Evolutionary conservation across 2,888 invertebrate genomes (phyloP).

Genomic region (Chrysolina americana): DNA sequence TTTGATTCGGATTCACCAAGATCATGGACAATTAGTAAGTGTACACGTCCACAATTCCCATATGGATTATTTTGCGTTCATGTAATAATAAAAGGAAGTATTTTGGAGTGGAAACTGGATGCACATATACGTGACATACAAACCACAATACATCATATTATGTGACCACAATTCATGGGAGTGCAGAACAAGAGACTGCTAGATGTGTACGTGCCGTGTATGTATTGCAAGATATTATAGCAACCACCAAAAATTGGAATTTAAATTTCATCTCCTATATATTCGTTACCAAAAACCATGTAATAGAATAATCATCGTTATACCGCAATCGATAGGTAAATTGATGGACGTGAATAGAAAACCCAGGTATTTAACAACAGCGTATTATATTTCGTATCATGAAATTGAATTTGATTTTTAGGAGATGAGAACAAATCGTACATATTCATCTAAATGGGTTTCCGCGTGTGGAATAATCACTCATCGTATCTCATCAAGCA

Average conservation of each 20-base stretch:
- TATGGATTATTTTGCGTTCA: slow-evolving; percentile 2
- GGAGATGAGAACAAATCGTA: background rate
- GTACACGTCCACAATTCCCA: background rate
- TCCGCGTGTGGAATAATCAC: too few relatives aligned
- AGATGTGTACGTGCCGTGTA: slow-evolving; percentile 30
- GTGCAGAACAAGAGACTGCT: slow-evolving; percentile 31
- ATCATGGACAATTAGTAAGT: background rate
- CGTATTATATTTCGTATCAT: too few relatives aligned
- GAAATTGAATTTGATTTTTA: background rate
- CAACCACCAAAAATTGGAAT: background rate
- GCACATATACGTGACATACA: slow-evolving; percentile 51
- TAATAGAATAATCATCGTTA: background rate
- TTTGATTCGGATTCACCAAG: background rate
- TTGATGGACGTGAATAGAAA: background rate
- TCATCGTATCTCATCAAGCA: too few relatives aligned
- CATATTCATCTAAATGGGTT: background rate
- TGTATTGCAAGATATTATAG: slow-evolving; percentile 32
- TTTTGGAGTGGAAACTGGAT: background rate
- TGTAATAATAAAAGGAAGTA: background rate
- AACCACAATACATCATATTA: slow-evolving; percentile 53
- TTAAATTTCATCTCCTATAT: background rate
- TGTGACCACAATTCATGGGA: slow-evolving; percentile 35
- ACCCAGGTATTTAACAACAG: too few relatives aligned
- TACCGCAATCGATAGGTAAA: background rate
- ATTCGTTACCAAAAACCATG: background rate